Evolutionary conservation across 2,113 vertebrate species (phyloP).

Genomic region (Entomyzon cyanotis): DNA sequence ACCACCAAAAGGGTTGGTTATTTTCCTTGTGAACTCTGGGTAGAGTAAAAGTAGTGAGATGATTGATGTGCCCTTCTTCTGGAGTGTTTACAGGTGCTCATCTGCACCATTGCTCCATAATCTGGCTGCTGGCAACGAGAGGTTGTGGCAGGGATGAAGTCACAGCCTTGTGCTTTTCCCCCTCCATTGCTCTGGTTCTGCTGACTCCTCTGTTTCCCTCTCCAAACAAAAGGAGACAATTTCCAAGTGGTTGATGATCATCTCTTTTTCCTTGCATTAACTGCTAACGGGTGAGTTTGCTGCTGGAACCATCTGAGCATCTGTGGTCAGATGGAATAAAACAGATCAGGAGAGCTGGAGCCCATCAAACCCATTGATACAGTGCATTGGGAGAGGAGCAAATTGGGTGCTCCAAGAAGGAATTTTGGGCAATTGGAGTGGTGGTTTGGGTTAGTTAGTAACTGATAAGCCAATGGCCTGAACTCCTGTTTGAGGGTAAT

Average conservation of each 20-base stretch:
- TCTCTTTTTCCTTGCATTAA: background rate
- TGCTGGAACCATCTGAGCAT: background rate
- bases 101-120: background rate
- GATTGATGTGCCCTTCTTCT: background rate
- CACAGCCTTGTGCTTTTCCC: background rate
- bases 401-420: background rate
- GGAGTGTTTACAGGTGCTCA: background rate
- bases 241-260: background rate
- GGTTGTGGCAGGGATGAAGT: background rate
- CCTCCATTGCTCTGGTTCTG: background rate
- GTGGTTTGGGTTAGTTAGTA: background rate
- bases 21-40: background rate
- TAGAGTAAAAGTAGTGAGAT: background rate
- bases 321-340: background rate
- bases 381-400: background rate
- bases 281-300: rapidly evolving
- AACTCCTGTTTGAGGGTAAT: background rate
- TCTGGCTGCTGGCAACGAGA: rapidly evolving
- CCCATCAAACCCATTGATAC: background rate
- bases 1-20: background rate
- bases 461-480: background rate
- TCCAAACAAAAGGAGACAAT: background rate
- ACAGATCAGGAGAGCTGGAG: background rate
- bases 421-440: background rate
- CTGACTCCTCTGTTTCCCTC: background rate